phyloP scores from a whole-genome alignment of 2,888 invertebrate species.

The Leistus spinibarbis region DNA sequence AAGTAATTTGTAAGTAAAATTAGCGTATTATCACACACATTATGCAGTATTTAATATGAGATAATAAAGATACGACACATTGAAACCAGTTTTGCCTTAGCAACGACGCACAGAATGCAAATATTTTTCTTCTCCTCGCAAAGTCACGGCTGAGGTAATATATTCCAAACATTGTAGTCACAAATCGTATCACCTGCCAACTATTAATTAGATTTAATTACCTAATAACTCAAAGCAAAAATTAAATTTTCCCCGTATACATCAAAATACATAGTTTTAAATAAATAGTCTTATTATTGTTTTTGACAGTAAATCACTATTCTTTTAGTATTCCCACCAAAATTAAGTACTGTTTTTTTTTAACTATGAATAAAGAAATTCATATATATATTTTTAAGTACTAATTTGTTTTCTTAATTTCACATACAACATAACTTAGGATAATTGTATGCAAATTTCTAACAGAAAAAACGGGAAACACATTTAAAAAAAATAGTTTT shows the following conservation, averaged over 20 bases:
- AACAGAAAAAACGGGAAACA: background rate
- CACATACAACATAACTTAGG: too few species aligned
- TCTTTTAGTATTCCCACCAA: background rate
- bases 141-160: background rate
- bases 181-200: background rate
- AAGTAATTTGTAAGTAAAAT: too few species aligned
- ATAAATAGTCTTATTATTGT: too few species aligned
- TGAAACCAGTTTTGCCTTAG: background rate
- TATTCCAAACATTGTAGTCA: background rate
- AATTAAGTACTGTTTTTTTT: too few species aligned
- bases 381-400: background rate
- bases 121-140: background rate
- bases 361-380: background rate
- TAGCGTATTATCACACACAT: background rate
- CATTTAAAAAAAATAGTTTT: too few species aligned
- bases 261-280: too few species aligned
- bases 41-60: background rate
- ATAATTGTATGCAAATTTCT: background rate
- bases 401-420: background rate
- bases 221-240: background rate
- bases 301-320: background rate
- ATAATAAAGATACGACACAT: constrained; percentile 5
- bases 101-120: constrained; percentile 5
- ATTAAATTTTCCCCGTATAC: too few species aligned
- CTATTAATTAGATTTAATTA: too few species aligned